These are phyloP conservation scores for Lasiurus borealis DNA, from an alignment of 2,113 vertebrate species.

Conservation along the genomic window DNA sequence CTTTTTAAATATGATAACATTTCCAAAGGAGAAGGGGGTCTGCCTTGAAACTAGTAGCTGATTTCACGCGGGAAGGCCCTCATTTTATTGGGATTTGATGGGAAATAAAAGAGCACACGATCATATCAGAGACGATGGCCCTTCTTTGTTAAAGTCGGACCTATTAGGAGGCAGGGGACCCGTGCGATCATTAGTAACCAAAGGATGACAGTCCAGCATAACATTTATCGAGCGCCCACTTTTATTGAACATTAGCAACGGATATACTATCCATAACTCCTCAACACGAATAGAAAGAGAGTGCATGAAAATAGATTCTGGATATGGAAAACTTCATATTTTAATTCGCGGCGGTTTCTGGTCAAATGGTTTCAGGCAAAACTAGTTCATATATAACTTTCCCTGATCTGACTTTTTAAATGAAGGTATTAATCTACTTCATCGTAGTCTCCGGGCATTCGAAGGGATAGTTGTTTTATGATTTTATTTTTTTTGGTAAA, in stretches of 20 bases:
- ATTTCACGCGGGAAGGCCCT: slow-evolving; percentile 63
- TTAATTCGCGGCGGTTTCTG: neutral
- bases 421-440: neutral
- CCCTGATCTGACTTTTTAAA: neutral
- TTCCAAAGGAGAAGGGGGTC: slow-evolving; percentile 61
- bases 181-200: neutral
- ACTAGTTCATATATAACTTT: neutral
- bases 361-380: slow-evolving; percentile 15
- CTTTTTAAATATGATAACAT: slow-evolving; percentile 68
- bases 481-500: neutral
- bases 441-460: neutral
- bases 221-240: neutral
- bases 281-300: neutral
- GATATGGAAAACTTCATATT: neutral
- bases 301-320: neutral
- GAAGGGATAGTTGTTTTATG: neutral
- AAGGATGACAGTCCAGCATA: neutral
- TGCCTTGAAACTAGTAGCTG: slow-evolving; percentile 57
- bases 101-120: slow-evolving; percentile 4
- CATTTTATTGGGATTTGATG: slow-evolving; percentile 59
- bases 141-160: slow-evolving; percentile 25
- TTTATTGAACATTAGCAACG: neutral
- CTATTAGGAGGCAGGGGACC: neutral
- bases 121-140: neutral
- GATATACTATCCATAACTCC: neutral